These are phyloP conservation scores for Dolichallabes microphthalmus DNA, from an alignment of 2,113 vertebrate species.

Conservation along the genomic window DNA sequence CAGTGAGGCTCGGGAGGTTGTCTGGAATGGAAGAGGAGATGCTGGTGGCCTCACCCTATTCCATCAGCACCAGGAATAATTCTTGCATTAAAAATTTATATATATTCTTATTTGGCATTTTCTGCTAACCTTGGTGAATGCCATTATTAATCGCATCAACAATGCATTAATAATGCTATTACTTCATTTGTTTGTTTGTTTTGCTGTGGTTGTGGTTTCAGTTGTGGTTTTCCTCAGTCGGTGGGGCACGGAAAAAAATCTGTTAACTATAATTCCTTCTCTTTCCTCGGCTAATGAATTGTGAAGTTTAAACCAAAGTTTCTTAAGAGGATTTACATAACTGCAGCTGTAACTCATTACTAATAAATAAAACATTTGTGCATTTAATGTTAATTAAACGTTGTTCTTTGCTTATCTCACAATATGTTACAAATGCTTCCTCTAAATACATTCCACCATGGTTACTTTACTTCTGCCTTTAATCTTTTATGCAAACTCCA, in stretches of 20 bases:
- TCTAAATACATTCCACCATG: constrained; percentile 12
- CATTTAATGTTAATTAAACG: constrained; percentile 64
- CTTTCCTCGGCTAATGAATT: not conserved
- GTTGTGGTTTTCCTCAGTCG: not conserved
- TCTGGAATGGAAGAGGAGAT: constrained; percentile 54
- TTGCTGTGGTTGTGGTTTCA: not conserved
- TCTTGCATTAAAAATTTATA: constrained; percentile 58
- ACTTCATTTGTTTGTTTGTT: not conserved
- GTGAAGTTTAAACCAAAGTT: constrained; percentile 20
- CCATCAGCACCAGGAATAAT: constrained; percentile 69
- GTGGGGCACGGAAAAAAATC: not conserved
- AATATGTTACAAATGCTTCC: constrained; percentile 59
- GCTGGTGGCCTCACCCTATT: constrained; percentile 70
- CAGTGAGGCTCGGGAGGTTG: constrained; percentile 59
- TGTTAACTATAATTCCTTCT: not conserved
- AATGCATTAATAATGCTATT: no score
- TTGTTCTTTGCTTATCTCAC: constrained; percentile 56
- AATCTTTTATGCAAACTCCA: not conserved
- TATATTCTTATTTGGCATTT: constrained; percentile 11
- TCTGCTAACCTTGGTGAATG: not conserved
- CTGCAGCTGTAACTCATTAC: constrained; percentile 59
- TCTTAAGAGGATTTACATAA: constrained; percentile 60
- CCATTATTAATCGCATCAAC: not conserved
- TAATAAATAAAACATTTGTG: constrained; percentile 46
- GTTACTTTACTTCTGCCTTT: not conserved